Evolutionary conservation across 2,797 vertebrate genomes (phyloP).

Genomic region (Petrocephalus schoutedeni): DNA sequence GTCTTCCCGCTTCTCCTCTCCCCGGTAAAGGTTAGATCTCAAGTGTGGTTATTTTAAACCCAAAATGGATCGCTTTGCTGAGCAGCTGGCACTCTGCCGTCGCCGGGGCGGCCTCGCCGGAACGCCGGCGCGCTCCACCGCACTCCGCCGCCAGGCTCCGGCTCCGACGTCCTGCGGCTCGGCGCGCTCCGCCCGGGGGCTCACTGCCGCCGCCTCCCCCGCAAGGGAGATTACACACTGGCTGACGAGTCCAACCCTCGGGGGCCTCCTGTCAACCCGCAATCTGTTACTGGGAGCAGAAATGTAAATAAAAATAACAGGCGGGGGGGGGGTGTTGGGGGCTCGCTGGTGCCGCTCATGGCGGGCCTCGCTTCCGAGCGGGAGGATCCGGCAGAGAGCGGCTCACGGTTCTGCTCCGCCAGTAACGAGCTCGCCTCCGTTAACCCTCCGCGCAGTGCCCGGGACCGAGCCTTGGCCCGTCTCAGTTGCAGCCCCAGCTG

Average conservation of each 20-base stretch:
- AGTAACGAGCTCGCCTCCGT: background rate
- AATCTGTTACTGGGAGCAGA: slow-evolving; percentile 58
- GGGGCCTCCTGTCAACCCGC: slow-evolving; percentile 60
- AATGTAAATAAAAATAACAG: slow-evolving; percentile 9
- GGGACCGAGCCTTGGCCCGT: background rate
- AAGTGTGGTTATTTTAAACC: slow-evolving; percentile 76
- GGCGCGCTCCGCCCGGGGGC: slow-evolving; percentile 19
- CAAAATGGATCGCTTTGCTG: slow-evolving; percentile 71
- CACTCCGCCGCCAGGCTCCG: slow-evolving; percentile 27
- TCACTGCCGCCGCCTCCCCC: slow-evolving; percentile 43
- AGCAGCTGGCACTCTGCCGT: slow-evolving; percentile 60
- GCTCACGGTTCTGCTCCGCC: background rate
- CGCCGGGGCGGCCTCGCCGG: slow-evolving; percentile 54
- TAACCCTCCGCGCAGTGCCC: background rate
- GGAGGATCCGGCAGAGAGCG: background rate
- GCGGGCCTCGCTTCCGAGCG: background rate
- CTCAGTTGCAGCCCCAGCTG: background rate
- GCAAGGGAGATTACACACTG: slow-evolving; percentile 50
- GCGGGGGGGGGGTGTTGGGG: background rate
- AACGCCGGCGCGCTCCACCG: slow-evolving; percentile 53
- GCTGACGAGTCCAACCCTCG: slow-evolving; percentile 53
- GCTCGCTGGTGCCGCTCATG: background rate
- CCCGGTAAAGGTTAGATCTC: slow-evolving; percentile 77
- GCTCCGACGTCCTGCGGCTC: background rate
- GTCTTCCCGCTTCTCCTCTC: slow-evolving; percentile 70